Percentiles rank a stretch among this genome's conserved stretches.
Evolutionary conservation across 2,113 vertebrate genomes (phyloP).

Genomic region (Oreochromis tanganicae): DNA sequence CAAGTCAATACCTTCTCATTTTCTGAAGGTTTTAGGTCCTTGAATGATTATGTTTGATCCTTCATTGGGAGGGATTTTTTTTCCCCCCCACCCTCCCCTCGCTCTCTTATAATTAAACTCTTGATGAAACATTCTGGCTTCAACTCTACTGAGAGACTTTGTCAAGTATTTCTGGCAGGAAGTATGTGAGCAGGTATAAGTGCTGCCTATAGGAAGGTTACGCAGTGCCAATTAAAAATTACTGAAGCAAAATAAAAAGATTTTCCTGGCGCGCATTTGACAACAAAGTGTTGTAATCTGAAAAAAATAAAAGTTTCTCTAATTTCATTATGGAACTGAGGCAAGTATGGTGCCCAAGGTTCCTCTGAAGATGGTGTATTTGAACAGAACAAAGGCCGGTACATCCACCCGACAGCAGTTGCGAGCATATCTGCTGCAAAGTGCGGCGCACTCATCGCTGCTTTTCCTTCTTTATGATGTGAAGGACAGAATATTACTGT

Average conservation of each 20-base stretch:
- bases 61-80: not conserved
- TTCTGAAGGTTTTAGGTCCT: slow-evolving; percentile 6
- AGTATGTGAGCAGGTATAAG: slow-evolving; percentile 21
- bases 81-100: not conserved
- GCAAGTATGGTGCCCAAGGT: not conserved
- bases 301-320: not conserved
- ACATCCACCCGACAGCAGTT: not conserved
- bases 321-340: slow-evolving; percentile 7
- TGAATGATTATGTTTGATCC: not conserved
- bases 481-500: not conserved
- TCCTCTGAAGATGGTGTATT: not conserved
- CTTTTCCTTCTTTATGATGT: not conserved
- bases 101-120: slow-evolving; percentile 18
- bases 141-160: slow-evolving; percentile 13
- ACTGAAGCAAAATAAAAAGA: not conserved
- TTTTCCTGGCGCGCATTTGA: not conserved
- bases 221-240: slow-evolving; percentile 29
- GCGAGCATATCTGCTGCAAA: not conserved
- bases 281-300: slow-evolving; percentile 12
- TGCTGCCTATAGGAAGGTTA: slow-evolving; percentile 22
- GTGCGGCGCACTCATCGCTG: not conserved
- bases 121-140: slow-evolving; percentile 29
- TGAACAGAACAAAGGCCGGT: not conserved
- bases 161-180: slow-evolving; percentile 26
- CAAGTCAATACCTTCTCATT: slow-evolving; percentile 18